These are phyloP conservation scores for Drosophila mojavensis DNA, from an alignment of 1,140 invertebrate genomes.

Conservation along the genomic window DNA sequence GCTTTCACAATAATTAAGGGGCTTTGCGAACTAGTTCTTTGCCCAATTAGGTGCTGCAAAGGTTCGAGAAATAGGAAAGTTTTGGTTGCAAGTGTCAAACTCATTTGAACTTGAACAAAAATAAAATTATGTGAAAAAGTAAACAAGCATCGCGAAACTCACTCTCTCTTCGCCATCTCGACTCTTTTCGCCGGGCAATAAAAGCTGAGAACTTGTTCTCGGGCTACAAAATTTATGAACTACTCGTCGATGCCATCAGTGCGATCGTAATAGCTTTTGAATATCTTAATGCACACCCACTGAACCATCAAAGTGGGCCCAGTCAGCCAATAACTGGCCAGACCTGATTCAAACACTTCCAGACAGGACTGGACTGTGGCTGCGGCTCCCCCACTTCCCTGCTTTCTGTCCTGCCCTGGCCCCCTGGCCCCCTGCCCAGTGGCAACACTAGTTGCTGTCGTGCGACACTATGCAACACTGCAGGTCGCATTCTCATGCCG, in stretches of 20 bases:
- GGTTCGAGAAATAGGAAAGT: neutral
- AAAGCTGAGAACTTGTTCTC: neutral
- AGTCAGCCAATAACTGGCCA: constrained; percentile 22
- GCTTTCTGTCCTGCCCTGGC: too few relatives aligned
- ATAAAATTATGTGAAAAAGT: too few relatives aligned
- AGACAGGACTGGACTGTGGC: neutral
- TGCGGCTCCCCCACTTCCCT: too few relatives aligned
- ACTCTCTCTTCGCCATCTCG: too few relatives aligned
- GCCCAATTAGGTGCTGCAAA: neutral
- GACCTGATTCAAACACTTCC: constrained; percentile 31
- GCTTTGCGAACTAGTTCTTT: neutral
- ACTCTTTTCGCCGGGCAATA: neutral
- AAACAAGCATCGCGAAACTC: too few relatives aligned
- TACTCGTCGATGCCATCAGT: constrained; percentile 20
- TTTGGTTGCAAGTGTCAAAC: neutral
- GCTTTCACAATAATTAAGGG: neutral
- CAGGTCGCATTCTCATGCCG: constrained; percentile 21
- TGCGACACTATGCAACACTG: constrained; percentile 36
- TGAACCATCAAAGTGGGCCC: constrained; percentile 30
- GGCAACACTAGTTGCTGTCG: constrained; percentile 6
- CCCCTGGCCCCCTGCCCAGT: neutral
- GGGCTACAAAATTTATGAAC: constrained; percentile 9
- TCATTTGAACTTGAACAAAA: neutral
- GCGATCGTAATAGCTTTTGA: constrained; percentile 40
- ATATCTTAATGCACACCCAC: constrained; percentile 50